These are phyloP conservation scores for Leucopternis melanops DNA, from an alignment of 2,113 vertebrate species.

Conservation along the genomic window DNA sequence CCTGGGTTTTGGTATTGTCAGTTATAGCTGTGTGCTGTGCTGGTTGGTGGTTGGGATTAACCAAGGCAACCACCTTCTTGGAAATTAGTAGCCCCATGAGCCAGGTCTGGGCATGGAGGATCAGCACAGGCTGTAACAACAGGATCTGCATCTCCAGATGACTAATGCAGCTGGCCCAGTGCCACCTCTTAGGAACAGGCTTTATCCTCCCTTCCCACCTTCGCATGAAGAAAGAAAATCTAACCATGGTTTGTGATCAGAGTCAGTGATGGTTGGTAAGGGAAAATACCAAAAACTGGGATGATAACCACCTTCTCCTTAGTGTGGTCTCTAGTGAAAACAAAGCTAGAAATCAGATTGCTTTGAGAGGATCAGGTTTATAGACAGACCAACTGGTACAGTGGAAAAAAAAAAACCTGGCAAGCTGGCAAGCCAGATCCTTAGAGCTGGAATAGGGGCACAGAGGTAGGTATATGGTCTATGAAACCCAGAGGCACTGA, in stretches of 20 bases:
- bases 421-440: neutral
- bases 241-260: neutral
- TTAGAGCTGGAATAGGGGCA: neutral
- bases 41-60: no score
- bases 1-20: neutral
- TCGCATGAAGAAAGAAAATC: neutral
- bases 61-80: neutral
- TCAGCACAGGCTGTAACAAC: neutral
- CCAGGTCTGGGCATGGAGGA: fast-evolving
- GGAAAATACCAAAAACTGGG: neutral
- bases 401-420: no score
- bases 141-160: neutral
- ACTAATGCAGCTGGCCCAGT: neutral
- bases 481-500: neutral
- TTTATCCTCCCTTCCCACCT: neutral
- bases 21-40: neutral
- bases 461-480: no score
- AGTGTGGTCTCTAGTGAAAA: neutral
- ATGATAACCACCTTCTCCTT: neutral
- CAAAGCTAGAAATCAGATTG: neutral
- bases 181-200: neutral
- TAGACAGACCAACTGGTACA: neutral
- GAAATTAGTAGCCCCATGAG: no score
- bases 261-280: no score
- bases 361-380: neutral